Percentiles rank a stretch among this genome's conserved stretches.
phyloP scores from a whole-genome alignment of 2,113 vertebrate genomes.

The Solea solea region DNA sequence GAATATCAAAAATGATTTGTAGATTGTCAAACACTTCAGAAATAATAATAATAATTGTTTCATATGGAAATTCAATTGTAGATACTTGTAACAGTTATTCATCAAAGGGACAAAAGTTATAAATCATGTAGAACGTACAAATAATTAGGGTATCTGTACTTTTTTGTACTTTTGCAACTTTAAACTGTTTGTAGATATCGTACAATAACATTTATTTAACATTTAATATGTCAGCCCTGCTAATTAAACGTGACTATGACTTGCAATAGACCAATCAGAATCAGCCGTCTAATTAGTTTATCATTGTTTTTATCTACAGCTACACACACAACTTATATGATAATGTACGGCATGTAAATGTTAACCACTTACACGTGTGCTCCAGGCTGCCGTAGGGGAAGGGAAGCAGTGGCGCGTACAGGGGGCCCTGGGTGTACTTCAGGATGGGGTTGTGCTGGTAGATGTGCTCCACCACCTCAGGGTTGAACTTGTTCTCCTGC shows the following conservation, averaged over 20 bases:
- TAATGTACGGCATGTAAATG: slow-evolving; percentile 3
- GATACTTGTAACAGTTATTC: too few relatives aligned
- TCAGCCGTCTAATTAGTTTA: not conserved
- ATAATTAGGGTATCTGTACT: too few relatives aligned
- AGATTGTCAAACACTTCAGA: too few relatives aligned
- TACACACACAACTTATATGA: not conserved
- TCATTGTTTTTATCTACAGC: slow-evolving; percentile 1
- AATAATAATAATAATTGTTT: too few relatives aligned
- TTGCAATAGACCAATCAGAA: not conserved
- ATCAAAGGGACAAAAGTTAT: too few relatives aligned
- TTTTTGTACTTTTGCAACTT: too few relatives aligned
- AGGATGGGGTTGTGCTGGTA: slow-evolving; percentile 94
- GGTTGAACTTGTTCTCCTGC: slow-evolving; percentile 90
- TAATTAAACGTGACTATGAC: not conserved
- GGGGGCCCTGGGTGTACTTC: slow-evolving; percentile 89
- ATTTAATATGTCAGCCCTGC: not conserved
- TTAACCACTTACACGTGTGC: slow-evolving; percentile 85
- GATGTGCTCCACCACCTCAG: slow-evolving; percentile 92
- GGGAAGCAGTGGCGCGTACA: slow-evolving; percentile 94
- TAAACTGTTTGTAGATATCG: too few relatives aligned
- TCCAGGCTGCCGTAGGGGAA: slow-evolving; percentile 89
- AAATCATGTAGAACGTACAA: too few relatives aligned
- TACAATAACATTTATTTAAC: too few relatives aligned
- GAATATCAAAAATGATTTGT: too few relatives aligned
- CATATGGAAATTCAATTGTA: too few relatives aligned